Evolutionary conservation across 2,888 invertebrate genomes (phyloP), one percentile per base, ranked within the genome.

Genomic region (Antheraea yamamai): DNA sequence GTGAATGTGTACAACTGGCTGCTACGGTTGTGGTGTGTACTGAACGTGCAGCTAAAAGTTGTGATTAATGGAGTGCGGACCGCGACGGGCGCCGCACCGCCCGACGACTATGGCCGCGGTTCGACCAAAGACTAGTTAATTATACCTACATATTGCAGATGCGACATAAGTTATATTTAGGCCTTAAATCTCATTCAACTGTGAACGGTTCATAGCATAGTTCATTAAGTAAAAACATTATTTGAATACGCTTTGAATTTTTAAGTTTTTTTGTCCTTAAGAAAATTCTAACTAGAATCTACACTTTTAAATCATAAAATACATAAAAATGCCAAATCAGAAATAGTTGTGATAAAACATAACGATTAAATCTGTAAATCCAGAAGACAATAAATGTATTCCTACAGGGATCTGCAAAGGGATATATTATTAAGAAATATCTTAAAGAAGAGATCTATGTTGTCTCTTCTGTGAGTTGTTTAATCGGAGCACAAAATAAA

Each of bases 41-140:
- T 88, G 88, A 88, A 85, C 87, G 88, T 91, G 91, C 88, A 92
- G 87, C 90, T 90, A 91, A 89, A 92, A 89, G 87, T 89, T 85
- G 89, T 94, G 94, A 94, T 94, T 94, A 94, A 94, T 94, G 92
- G 86, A 87, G 78, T 77, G 83, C 83, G 87, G 90, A 87, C 90
- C 89, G 88, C 88, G 89, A 88, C 89, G 91, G 89, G 88, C 91
- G 90, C 91, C 90, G 39, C 39, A 87, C 88, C 90, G 88, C 88
- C 85, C 89, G 89, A 83, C 87, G 87, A 88, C 90, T 91, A 39
- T 66, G 70, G 89, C 88, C 89, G 88, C 84, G 84, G 84, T 81
- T 18, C 70, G 73, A 68, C 58, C 68, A 73, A 70, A 75, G 73
- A 73, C n/a, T 23, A 61, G 61, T 23, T n/a, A 20, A 2, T 55